A percentile compares a stretch with the other conserved stretches of the same genome.
phyloP scores from a whole-genome alignment of 2,797 vertebrate genomes.

The Cheirogaleus major region DNA sequence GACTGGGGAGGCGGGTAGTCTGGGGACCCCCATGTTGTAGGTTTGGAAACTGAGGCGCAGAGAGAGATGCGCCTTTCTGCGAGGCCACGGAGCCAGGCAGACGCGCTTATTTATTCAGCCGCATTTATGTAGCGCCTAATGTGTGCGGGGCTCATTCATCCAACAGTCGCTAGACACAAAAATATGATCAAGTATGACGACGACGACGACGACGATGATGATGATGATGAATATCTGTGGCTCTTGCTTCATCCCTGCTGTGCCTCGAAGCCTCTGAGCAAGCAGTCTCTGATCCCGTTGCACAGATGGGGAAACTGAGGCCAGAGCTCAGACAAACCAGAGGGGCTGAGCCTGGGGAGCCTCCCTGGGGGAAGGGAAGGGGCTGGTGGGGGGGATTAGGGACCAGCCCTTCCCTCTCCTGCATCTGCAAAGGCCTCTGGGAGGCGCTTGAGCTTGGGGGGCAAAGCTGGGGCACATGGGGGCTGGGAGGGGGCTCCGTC shows the following conservation, averaged over 20 bases:
- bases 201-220: not conserved
- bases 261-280: fast-evolving
- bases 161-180: not conserved
- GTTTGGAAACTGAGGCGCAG: not conserved
- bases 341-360: not conserved
- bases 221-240: not conserved
- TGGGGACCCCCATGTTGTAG: not conserved
- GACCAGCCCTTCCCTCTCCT: not conserved
- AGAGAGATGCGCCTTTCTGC: not conserved
- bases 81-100: not conserved
- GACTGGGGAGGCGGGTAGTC: too few species aligned
- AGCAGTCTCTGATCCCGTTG: not conserved
- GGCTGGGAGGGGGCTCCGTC: too few species aligned
- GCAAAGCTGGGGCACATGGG: not conserved
- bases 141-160: not conserved
- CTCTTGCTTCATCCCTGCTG: not conserved
- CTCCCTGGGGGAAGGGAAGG: not conserved
- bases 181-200: not conserved
- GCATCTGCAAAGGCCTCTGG: not conserved
- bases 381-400: not conserved
- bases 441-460: not conserved
- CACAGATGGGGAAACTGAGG: not conserved
- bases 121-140: not conserved
- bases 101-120: fast-evolving
- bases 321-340: not conserved